Conservation (phyloP, 1,140 invertebrate species). For the Drosophila biarmipes region DNA sequence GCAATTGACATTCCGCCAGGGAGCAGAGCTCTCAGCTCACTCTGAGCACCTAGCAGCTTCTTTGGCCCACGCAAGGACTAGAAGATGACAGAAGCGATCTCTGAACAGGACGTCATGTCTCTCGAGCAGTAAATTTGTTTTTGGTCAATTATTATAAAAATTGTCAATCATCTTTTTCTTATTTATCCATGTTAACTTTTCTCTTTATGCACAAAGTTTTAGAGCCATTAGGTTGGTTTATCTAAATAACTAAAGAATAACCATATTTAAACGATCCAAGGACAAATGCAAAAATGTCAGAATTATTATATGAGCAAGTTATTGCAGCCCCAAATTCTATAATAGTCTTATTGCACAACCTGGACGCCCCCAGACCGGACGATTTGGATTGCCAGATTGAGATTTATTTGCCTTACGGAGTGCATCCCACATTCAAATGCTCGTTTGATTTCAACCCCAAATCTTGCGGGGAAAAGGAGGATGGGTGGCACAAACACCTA, state of each 20-base stretch:
- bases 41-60: no score
- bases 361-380: neutral
- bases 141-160: no score
- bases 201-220: no score
- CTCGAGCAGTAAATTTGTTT: no score
- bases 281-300: neutral
- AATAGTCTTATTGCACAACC: constrained; percentile 30
- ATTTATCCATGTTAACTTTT: no score
- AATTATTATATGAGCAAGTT: neutral
- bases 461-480: neutral
- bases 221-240: no score
- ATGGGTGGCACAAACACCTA: constrained; percentile 14
- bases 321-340: constrained; percentile 15
- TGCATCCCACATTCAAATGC: constrained; percentile 43
- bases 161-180: no score
- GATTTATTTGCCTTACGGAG: constrained; percentile 48
- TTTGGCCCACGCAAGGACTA: no score
- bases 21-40: no score
- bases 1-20: no score
- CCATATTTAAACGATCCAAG: neutral
- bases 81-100: no score
- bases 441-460: constrained; percentile 44
- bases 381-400: constrained; percentile 35
- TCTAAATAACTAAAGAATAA: neutral
- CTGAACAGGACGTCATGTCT: no score